Evolutionary conservation across 2,888 invertebrate species (phyloP).

Genomic region (Bibio marci): DNA sequence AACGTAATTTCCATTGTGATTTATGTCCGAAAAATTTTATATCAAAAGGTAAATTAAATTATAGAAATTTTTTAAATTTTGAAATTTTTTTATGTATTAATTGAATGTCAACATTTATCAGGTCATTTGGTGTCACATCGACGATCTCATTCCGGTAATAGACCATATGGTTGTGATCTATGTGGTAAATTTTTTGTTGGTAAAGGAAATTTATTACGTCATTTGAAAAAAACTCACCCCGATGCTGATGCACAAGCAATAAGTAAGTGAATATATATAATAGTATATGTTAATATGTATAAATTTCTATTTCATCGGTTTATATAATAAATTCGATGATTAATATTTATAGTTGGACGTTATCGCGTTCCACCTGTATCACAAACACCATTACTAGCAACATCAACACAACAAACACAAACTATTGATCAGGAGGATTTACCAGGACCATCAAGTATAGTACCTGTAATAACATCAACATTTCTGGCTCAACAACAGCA

Average conservation of each 20-base stretch:
- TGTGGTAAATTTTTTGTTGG: constrained; percentile 67
- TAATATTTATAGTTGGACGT: not conserved
- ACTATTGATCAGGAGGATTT: constrained; percentile 9
- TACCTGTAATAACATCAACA: constrained; percentile 16
- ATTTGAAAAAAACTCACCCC: constrained; percentile 50
- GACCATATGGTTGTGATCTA: constrained; percentile 42
- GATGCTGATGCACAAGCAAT: constrained; percentile 18
- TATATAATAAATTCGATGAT: not conserved
- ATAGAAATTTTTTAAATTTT: constrained; percentile 7
- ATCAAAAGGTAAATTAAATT: constrained; percentile 47
- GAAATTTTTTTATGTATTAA: constrained; percentile 5
- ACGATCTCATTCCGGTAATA: constrained; percentile 52
- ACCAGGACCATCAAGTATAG: constrained; percentile 14
- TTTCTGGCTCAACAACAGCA: constrained; percentile 6
- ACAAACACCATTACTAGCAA: not conserved
- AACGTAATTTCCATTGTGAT: constrained; percentile 58
- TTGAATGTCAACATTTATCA: constrained; percentile 13
- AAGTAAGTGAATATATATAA: not conserved
- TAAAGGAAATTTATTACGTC: constrained; percentile 59
- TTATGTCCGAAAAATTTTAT: constrained; percentile 74
- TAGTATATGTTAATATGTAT: not conserved
- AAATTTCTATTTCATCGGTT: not conserved
- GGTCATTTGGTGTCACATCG: constrained; percentile 65
- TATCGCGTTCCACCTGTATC: not conserved
- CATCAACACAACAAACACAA: not conserved